Conservation (phyloP, 2,797 vertebrate species). For the Cirrhinus molitorella region DNA sequence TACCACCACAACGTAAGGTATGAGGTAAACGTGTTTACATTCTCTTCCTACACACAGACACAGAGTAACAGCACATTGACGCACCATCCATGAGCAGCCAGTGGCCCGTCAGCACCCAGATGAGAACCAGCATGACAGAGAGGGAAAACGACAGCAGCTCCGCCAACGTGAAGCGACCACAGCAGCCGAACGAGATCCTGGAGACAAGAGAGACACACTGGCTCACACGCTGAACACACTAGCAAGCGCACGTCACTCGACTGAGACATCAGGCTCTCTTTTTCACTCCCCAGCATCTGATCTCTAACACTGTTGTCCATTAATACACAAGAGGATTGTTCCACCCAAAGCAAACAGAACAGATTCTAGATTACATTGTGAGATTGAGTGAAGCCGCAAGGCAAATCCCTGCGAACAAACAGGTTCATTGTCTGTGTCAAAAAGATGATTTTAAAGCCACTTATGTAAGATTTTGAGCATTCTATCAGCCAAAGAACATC, state of each 20-base stretch:
- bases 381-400: neutral
- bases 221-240: constrained; percentile 1
- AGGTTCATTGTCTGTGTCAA: neutral
- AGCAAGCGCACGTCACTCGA: neutral
- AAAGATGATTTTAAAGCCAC: neutral
- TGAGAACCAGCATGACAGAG: constrained; percentile 96
- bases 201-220: constrained; percentile 36
- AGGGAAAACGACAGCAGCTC: constrained; percentile 97
- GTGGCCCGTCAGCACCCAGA: constrained; percentile 99
- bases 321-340: constrained; percentile 26
- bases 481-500: neutral
- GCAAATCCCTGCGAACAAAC: neutral
- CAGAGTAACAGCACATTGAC: constrained; percentile 52
- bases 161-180: constrained; percentile 97
- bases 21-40: constrained; percentile 19
- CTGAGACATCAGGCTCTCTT: neutral
- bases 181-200: constrained; percentile 99
- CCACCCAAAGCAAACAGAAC: neutral
- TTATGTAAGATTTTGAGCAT: neutral
- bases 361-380: constrained; percentile 23
- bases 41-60: neutral
- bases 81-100: constrained; percentile 99
- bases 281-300: constrained; percentile 25
- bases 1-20: neutral
- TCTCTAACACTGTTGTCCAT: neutral